Evolutionary conservation across 2,797 vertebrate genomes (phyloP).

Genomic region (Pelodytes ibericus): DNA sequence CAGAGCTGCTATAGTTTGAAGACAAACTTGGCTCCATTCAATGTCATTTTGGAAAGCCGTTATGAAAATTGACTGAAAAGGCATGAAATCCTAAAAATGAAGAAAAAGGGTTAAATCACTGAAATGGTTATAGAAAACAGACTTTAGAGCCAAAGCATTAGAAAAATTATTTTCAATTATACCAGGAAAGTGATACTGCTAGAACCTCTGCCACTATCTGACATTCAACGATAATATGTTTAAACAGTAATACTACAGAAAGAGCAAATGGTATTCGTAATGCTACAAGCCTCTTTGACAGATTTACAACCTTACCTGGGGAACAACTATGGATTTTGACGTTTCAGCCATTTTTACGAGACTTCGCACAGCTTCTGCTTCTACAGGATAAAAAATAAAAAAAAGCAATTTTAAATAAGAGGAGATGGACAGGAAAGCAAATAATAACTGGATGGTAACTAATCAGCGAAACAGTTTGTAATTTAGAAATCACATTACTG

Average conservation of each 20-base stretch:
- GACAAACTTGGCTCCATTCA: slow-evolving; percentile 87
- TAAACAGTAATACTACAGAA: no score
- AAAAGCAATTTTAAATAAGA: slow-evolving; percentile 5
- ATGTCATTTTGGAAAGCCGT: slow-evolving; percentile 90
- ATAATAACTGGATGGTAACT: slow-evolving; percentile 48
- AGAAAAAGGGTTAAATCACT: slow-evolving; percentile 49
- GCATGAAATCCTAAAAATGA: slow-evolving; percentile 88
- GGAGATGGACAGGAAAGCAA: slow-evolving; percentile 57
- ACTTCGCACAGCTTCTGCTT: slow-evolving; percentile 91
- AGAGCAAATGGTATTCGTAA: no score
- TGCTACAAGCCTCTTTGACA: no score
- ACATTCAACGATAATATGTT: no score
- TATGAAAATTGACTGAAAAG: slow-evolving; percentile 88
- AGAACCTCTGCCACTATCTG: no score
- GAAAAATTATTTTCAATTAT: no score
- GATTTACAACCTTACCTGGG: slow-evolving; percentile 90
- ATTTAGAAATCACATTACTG: slow-evolving; percentile 70
- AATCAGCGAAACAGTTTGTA: slow-evolving; percentile 62
- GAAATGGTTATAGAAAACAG: not conserved
- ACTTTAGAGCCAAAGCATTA: no score
- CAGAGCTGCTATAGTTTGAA: slow-evolving; percentile 86
- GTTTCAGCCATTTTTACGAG: slow-evolving; percentile 94
- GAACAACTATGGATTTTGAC: slow-evolving; percentile 83
- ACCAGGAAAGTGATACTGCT: no score
- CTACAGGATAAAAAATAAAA: slow-evolving; percentile 69